Evolutionary conservation across 2,888 invertebrate species (phyloP), one percentile per base, ranked within the genome.

Genomic region (Eristalis tenax): DNA sequence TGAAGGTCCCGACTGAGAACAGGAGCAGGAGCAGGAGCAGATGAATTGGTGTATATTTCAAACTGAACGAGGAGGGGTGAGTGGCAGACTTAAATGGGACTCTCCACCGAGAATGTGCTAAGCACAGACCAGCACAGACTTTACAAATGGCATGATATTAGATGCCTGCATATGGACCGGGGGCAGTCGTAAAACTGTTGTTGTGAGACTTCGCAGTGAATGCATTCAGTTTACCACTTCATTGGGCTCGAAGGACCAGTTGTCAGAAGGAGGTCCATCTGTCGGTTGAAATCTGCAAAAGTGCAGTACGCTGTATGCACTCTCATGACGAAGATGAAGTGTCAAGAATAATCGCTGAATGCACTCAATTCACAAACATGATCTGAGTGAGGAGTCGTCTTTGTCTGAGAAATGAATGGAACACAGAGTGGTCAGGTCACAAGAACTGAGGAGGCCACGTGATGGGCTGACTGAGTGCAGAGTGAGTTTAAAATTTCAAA

Each of bases 21-120:
- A 2, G 28, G 28, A 28, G 28, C 28, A 26, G 26, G 26, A 26
- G 32, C 11, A 38, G 38, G 2, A 1, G 5, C 18, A 50, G 50
- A 50, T 50, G 50, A 50, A 50, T 50, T 50, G 50, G 50, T 50
- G 50, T 50, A 50, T 50, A 50, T 50, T 50, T 50, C 50, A n/a
- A n/a, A n/a, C n/a, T 5, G 32, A 32, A 10, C n/a, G 5, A 8
- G 6, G 8, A 0, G 50, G 4, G n/a, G 43, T 6, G 43, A 2
- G 43, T 15, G n/a, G 18, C 18, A 5, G 50, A 50, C 38, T 38
- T 13, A 38, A 38, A 38, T 13, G 13, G 38, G 38, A 38, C 13
- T 38, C 38, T 38, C 13, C 38, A 13, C 38, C 13, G 43, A n/a
- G 43, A 50, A 50, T 50, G 50, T 50, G 50, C 50, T 50, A 50